These are phyloP conservation scores for Hartigia nigra DNA, from an alignment of 2,888 invertebrate species.

Conservation along the genomic window DNA sequence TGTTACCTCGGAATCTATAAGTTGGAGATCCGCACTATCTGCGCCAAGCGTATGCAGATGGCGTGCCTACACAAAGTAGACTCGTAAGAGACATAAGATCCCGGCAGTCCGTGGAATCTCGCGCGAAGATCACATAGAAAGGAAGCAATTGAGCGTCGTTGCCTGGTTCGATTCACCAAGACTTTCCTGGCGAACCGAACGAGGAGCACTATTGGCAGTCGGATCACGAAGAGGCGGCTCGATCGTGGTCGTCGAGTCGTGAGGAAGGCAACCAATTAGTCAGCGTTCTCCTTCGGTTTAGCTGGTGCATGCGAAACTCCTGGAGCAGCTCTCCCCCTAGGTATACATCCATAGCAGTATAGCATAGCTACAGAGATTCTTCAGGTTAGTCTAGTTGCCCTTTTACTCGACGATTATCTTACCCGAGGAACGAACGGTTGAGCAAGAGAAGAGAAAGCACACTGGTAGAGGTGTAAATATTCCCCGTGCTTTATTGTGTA, in stretches of 20 bases:
- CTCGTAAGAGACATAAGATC: not conserved
- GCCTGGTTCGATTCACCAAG: not conserved
- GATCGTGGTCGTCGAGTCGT: not conserved
- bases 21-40: conserved; percentile 5
- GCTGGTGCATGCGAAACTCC: not conserved
- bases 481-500: conserved; percentile 32
- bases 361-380: not conserved
- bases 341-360: not conserved
- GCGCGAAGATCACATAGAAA: not conserved
- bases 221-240: not conserved
- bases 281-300: not conserved
- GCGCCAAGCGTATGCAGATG: conserved; percentile 1
- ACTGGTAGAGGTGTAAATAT: not conserved
- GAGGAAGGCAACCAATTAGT: not conserved
- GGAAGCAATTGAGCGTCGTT: not conserved
- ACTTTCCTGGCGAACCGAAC: not conserved
- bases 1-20: conserved; percentile 2
- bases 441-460: not conserved
- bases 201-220: not conserved
- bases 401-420: not conserved
- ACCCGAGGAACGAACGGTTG: not conserved
- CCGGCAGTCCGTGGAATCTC: conserved; percentile 1
- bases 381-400: not conserved
- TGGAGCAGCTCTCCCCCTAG: not conserved
- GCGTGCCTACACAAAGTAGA: not conserved